A percentile compares a stretch with the other conserved stretches of the same genome.
phyloP scores from a whole-genome alignment of 2,797 vertebrate species.

The Rhincodon typus region DNA sequence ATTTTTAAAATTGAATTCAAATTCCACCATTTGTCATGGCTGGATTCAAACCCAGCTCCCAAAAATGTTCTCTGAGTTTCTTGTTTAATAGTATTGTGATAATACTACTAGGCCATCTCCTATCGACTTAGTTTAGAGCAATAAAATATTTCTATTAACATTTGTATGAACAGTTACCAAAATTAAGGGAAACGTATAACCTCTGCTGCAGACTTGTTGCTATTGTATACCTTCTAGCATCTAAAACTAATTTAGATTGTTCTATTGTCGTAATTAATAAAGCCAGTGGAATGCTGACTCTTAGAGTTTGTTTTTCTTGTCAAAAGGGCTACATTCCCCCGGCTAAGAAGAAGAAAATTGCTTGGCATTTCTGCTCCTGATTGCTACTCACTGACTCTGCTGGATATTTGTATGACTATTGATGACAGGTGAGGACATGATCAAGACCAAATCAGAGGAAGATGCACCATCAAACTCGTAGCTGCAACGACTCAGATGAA shows the following conservation, averaged over 20 bases:
- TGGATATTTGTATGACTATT: not conserved
- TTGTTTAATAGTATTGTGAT: too few species aligned
- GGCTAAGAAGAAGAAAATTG: not conserved
- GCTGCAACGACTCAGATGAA: not conserved
- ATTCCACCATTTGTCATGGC: too few species aligned
- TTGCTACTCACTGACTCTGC: not conserved
- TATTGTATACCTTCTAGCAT: not conserved
- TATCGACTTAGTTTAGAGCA: too few species aligned
- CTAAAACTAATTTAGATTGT: not conserved
- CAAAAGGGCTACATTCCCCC: not conserved
- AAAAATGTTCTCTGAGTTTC: too few species aligned
- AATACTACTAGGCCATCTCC: too few species aligned
- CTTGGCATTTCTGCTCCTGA: not conserved
- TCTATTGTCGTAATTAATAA: not conserved
- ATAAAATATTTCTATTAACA: not conserved
- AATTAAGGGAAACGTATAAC: not conserved
- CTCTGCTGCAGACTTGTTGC: not conserved
- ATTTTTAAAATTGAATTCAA: too few species aligned
- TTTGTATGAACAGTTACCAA: not conserved
- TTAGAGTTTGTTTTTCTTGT: not conserved
- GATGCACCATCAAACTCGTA: too few species aligned
- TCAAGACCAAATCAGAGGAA: too few species aligned
- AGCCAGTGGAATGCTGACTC: not conserved
- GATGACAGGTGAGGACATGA: too few species aligned
- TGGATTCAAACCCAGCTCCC: too few species aligned